phyloP scores from a whole-genome alignment of 2,888 invertebrate genomes.

The Marronus borbonicus region DNA sequence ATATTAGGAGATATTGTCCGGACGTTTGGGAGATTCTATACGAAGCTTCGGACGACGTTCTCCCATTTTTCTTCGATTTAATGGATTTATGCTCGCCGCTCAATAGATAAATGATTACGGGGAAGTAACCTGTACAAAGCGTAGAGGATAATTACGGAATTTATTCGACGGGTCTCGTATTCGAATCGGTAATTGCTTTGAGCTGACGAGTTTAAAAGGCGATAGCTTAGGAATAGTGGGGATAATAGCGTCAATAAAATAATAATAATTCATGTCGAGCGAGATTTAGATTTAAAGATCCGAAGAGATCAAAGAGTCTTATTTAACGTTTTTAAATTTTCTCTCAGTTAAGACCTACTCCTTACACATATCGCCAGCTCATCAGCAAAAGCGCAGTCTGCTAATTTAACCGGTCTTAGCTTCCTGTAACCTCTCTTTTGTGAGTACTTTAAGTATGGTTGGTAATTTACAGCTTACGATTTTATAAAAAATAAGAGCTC shows the following conservation, averaged over 20 bases:
- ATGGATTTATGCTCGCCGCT: slow-evolving; percentile 9
- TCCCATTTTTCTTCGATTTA: slow-evolving; percentile 16
- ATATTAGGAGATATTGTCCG: slow-evolving; percentile 33
- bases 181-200: slow-evolving; percentile 2
- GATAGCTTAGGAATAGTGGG: neutral
- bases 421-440: too few relatives aligned
- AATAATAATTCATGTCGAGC: neutral
- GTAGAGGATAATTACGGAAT: slow-evolving; percentile 31
- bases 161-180: slow-evolving; percentile 19
- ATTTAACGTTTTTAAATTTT: too few relatives aligned
- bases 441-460: too few relatives aligned
- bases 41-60: neutral
- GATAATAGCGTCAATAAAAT: slow-evolving; percentile 8
- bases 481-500: too few relatives aligned
- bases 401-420: too few relatives aligned
- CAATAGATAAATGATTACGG: slow-evolving; percentile 15
- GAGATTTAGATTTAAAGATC: neutral
- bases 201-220: slow-evolving; percentile 24
- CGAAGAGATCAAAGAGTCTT: neutral
- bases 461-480: too few relatives aligned
- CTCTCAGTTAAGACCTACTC: too few relatives aligned
- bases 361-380: too few relatives aligned
- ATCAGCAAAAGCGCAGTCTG: too few relatives aligned
- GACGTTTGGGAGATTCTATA: slow-evolving; percentile 7
- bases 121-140: neutral